A percentile compares a stretch with the other conserved stretches of the same genome.
Evolutionary conservation across 2,113 vertebrate genomes (phyloP).

Genomic region (Numida meleagris): DNA sequence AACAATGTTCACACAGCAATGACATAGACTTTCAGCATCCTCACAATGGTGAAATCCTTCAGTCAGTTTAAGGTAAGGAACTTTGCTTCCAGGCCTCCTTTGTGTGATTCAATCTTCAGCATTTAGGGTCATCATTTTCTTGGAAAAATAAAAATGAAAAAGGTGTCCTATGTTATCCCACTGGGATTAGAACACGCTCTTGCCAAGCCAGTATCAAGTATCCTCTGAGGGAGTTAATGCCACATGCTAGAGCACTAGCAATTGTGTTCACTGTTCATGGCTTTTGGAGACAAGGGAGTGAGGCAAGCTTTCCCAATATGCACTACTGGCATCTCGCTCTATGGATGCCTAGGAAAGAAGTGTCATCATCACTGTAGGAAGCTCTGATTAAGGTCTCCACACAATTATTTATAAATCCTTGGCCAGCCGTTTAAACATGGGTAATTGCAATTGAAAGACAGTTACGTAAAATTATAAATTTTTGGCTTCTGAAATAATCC

Average conservation of each 20-base stretch:
- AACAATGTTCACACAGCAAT: background rate
- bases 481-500: background rate
- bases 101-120: background rate
- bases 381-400: background rate
- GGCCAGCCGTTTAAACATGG: background rate
- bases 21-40: background rate
- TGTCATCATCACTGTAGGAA: background rate
- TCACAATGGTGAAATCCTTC: background rate
- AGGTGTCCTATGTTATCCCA: rapidly evolving
- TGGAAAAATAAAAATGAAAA: background rate
- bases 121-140: background rate
- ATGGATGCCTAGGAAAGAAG: background rate
- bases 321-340: background rate
- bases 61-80: background rate
- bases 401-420: background rate
- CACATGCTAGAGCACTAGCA: background rate
- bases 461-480: background rate
- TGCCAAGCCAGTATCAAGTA: background rate
- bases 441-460: background rate
- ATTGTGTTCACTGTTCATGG: background rate
- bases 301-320: background rate
- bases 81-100: background rate
- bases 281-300: background rate
- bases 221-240: background rate
- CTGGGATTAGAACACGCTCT: background rate